A percentile compares a stretch with the other conserved stretches of the same genome.
These are phyloP conservation scores for Grallaria varia DNA, from an alignment of 2,113 vertebrate species.

Conservation along the genomic window DNA sequence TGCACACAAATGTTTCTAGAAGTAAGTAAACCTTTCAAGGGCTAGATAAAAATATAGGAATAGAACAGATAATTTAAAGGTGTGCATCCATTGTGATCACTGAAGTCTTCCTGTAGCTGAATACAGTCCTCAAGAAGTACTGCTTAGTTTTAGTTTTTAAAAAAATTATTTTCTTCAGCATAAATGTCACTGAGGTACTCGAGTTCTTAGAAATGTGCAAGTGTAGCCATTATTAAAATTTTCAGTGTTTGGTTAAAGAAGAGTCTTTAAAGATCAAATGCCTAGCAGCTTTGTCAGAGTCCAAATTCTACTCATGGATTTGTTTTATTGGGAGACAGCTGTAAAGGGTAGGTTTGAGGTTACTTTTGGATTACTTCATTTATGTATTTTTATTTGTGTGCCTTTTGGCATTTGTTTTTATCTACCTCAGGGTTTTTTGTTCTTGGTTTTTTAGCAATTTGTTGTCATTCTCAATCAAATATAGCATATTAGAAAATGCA, in stretches of 20 bases:
- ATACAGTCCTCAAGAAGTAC: neutral
- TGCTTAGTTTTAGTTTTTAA: neutral
- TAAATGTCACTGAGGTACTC: neutral
- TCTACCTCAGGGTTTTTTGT: neutral
- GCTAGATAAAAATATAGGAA: neutral
- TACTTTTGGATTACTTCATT: neutral
- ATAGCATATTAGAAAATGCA: neutral
- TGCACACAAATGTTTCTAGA: neutral
- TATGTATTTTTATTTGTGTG: neutral
- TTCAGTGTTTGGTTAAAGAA: neutral
- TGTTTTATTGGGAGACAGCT: neutral
- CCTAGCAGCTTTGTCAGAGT: fast-evolving
- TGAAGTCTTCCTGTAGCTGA: neutral
- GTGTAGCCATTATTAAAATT: neutral
- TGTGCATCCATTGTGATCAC: neutral
- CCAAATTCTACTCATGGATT: neutral
- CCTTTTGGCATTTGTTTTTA: neutral
- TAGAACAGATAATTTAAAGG: neutral
- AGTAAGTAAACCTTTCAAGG: neutral
- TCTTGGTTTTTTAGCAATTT: neutral
- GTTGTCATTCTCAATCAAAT: neutral
- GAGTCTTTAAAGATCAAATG: neutral
- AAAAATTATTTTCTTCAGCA: neutral
- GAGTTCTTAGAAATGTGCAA: neutral
- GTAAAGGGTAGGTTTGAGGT: neutral